A percentile compares a stretch with the other conserved stretches of the same genome.
Conservation (phyloP, 2,113 vertebrate genomes). For the Gallinago jamesoni region DNA sequence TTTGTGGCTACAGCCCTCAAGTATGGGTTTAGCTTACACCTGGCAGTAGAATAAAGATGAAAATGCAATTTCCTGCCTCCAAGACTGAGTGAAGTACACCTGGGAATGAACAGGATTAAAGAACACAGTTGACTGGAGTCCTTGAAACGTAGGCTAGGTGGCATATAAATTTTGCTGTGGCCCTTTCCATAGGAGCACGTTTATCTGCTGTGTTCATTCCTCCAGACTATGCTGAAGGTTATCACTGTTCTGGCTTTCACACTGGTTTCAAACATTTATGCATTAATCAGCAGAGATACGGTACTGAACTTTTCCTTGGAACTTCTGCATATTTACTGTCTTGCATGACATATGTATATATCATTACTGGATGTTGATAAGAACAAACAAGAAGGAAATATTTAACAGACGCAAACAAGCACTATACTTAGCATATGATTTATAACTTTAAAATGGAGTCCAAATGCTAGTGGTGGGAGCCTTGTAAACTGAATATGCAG, state of each 20-base stretch:
- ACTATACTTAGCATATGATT: constrained; percentile 58
- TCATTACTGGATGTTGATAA: constrained; percentile 63
- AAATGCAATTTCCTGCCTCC: constrained; percentile 46
- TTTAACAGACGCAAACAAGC: constrained; percentile 51
- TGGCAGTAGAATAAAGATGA: neutral
- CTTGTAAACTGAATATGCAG: constrained; percentile 15
- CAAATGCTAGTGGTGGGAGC: constrained; percentile 31
- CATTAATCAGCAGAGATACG: constrained; percentile 46
- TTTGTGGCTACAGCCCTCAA: neutral
- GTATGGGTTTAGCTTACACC: neutral
- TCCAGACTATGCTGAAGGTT: neutral
- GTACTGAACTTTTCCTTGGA: neutral
- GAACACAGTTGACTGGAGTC: neutral
- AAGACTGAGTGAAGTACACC: neutral
- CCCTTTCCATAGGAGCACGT: neutral
- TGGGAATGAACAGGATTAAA: neutral
- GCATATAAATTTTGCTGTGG: neutral
- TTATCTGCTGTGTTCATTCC: neutral
- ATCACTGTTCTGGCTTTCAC: neutral
- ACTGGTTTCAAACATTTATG: neutral
- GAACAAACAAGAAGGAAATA: constrained; percentile 49
- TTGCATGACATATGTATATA: constrained; percentile 45
- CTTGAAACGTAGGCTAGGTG: neutral
- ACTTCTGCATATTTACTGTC: constrained; percentile 33
- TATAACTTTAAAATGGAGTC: constrained; percentile 42